A percentile compares a stretch with the other conserved stretches of the same genome.
Evolutionary conservation across 2,113 vertebrate genomes (phyloP).

Genomic region (Thamnaconus septentrionalis): DNA sequence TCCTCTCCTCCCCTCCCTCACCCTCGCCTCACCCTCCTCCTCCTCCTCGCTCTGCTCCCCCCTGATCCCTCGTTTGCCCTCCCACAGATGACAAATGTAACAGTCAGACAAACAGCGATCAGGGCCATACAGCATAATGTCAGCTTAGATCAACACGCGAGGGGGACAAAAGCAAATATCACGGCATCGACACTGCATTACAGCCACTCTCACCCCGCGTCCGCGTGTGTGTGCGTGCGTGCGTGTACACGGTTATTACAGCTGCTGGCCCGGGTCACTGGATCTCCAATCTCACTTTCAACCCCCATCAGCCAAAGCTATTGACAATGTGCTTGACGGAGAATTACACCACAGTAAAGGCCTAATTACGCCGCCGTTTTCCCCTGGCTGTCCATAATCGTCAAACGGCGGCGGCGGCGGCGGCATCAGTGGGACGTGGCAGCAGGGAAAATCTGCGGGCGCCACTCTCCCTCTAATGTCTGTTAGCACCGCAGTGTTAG

Average conservation of each 20-base stretch:
- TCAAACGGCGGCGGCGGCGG: constrained; percentile 48
- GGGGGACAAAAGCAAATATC: constrained; percentile 72
- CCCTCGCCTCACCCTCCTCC: constrained; percentile 28
- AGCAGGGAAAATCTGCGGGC: constrained; percentile 64
- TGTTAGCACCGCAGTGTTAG: constrained; percentile 52
- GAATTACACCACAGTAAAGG: constrained; percentile 78
- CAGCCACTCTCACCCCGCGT: constrained; percentile 25
- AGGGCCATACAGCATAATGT: constrained; percentile 67
- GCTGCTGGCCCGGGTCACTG: constrained; percentile 67
- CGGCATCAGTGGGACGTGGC: constrained; percentile 60
- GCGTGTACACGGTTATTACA: background rate
- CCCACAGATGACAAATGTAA: constrained; percentile 74
- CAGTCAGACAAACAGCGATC: constrained; percentile 71
- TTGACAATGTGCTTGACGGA: constrained; percentile 77
- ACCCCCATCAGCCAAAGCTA: constrained; percentile 76
- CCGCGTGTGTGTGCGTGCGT: constrained; percentile 7
- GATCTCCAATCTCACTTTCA: constrained; percentile 71
- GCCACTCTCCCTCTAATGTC: constrained; percentile 47
- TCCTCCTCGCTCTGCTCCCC: constrained; percentile 41
- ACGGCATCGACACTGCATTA: constrained; percentile 62
- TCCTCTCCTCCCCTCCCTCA: constrained; percentile 12
- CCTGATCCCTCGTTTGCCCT: constrained; percentile 64
- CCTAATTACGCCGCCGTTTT: constrained; percentile 77
- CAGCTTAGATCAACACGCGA: constrained; percentile 69
- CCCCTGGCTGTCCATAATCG: constrained; percentile 73